phyloP scores from a whole-genome alignment of 2,797 vertebrate genomes.

The Sebastiscus tertius region DNA sequence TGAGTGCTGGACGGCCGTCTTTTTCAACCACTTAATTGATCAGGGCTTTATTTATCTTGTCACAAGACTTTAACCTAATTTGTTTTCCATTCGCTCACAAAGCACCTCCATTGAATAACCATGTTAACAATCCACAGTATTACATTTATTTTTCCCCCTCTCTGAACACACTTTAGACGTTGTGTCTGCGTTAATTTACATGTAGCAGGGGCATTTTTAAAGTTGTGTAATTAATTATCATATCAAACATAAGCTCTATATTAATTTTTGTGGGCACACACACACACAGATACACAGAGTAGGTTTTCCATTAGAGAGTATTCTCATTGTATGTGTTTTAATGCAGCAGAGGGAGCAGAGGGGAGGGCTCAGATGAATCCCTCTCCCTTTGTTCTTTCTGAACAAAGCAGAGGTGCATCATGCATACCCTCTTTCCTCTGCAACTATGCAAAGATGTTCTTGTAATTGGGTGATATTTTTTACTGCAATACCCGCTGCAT shows the following conservation, averaged over 20 bases:
- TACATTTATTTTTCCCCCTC: conserved; percentile 18
- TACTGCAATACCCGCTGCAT: conserved; percentile 48
- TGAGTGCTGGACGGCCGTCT: conserved; percentile 47
- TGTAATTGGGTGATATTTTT: conserved; percentile 80
- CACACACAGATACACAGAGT: background rate
- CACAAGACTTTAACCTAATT: conserved; percentile 77
- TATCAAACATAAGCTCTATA: conserved; percentile 68
- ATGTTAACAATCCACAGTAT: conserved; percentile 55
- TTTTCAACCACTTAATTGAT: conserved; percentile 78
- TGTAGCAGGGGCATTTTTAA: conserved; percentile 45
- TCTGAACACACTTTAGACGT: conserved; percentile 37
- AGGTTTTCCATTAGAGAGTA: conserved; percentile 55
- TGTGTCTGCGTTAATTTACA: conserved; percentile 47
- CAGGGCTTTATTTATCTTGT: conserved; percentile 78
- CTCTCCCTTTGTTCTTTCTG: conserved; percentile 68
- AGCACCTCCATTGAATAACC: conserved; percentile 70
- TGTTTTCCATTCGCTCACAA: conserved; percentile 73
- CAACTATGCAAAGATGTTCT: conserved; percentile 68
- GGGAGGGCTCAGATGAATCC: conserved; percentile 56
- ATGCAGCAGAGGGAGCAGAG: conserved; percentile 39
- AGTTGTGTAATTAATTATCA: conserved; percentile 70
- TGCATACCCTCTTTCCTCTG: conserved; percentile 67
- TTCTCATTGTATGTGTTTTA: conserved; percentile 61
- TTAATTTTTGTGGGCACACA: conserved; percentile 43
- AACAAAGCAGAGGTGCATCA: conserved; percentile 72